phyloP scores from a whole-genome alignment of 2,888 invertebrate species.

The Luperina nickerlii region DNA sequence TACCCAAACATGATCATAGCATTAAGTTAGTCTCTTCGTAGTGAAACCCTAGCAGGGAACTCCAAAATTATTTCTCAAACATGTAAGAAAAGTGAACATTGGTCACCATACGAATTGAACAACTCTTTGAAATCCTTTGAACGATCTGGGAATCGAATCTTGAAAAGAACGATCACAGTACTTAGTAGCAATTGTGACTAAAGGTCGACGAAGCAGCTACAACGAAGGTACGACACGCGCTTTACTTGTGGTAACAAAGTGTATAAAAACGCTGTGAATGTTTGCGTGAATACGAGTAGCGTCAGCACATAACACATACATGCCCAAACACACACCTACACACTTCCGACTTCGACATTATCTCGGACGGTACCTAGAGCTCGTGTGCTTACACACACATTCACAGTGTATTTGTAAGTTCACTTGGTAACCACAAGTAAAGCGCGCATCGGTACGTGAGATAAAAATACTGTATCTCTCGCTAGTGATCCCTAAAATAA shows the following conservation, averaged over 20 bases:
- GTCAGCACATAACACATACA: no score
- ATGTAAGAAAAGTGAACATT: background rate
- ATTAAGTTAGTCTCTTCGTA: background rate
- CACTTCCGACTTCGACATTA: no score
- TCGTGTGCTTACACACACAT: no score
- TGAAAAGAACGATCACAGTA: background rate
- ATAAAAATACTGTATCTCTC: no score
- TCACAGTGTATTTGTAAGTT: no score
- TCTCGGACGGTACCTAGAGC: no score
- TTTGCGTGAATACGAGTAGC: no score
- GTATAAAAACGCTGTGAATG: no score
- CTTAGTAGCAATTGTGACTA: background rate
- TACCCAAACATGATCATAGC: background rate
- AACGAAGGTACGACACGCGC: background rate
- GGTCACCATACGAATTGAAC: background rate
- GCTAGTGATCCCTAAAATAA: background rate
- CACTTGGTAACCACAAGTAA: no score
- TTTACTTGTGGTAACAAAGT: no score
- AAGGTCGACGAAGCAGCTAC: background rate
- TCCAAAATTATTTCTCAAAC: background rate
- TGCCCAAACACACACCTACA: no score
- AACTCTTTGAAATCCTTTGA: background rate
- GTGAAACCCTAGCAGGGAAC: background rate
- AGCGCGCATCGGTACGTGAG: no score
- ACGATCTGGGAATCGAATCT: background rate